Base-by-base conservation (phyloP, 1,140 invertebrate genomes). In the Cataglyphis hispanica region DNA sequence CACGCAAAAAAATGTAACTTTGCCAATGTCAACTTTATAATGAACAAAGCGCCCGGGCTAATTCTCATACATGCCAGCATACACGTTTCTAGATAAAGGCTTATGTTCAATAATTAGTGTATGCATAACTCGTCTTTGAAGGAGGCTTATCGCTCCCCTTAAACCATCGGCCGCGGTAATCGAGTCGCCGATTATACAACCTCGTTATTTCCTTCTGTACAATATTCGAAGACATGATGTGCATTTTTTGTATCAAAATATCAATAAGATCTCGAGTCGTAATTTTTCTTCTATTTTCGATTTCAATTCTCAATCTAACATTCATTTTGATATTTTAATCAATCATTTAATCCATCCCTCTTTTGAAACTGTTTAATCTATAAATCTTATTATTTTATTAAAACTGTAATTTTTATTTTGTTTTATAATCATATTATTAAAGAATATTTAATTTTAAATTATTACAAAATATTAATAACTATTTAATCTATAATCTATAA, bases 81-180 rank as follows among this genome's bases (percentile, higher is more conserved):
- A 58, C 60, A 61, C 53, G 72, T 86, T 75, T 11, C 8, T 50
- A 74, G 87, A 86, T 89, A 89, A 89, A 74, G 25, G 40, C 43
- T 34, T 43, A n/a, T 34, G 66, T 87, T 63, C 66, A 77, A 76
- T 87, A 90, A 89, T 76, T 89, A 86, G 61, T 56, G 27, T 84
- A 70, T 72, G 75, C 78, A 72, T 90, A 87, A 85, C 78, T 27
- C 56, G 43, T 67, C 60, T 70, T 76, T 53, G 58, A 83, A 75
- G 22, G 66, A 64, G 16, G n/a, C 43, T 89, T 89, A 89, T 89
- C 85, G 69, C n/a, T 69, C 34, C 7, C 64, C 37, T 85, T 56
- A 61, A 50, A 67, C 50, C 58, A 60, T 34, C 46, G 31, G 16
- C 31, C 66, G 69, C 5, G 72, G 16, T 69, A n/a, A 34, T 25